Evolutionary conservation across 1,140 invertebrate species (phyloP), one percentile per base, ranked within the genome.

Genomic region (Campoletis sonorensis): DNA sequence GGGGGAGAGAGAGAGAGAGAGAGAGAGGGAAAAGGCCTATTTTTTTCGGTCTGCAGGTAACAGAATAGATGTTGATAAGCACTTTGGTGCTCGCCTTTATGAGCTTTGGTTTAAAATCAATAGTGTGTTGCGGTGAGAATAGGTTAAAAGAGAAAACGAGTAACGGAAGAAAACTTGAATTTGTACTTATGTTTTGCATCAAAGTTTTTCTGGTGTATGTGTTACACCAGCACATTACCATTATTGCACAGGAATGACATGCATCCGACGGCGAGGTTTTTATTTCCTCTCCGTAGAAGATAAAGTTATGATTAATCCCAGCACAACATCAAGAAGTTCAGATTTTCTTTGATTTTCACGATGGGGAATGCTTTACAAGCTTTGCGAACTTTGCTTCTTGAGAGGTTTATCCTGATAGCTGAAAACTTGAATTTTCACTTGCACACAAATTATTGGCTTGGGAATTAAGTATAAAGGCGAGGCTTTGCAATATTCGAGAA

Each of bases 401-500:
- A 16, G 54, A 58, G 54, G 64, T 37, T 76, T 40, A 37, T 37
- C 40, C 49, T 23, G 0, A 5, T 4, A 54, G 16, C 8, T 10
- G 45, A 77, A 54, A 64, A 64, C 64, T 64, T 61, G 30, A 77
- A 77, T 77, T 77, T 61, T 61, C 73, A 77, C 27, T 77, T 21
- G 30, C 26, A 77, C 40, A 61, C 51, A 37, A 77, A 77, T 77
- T 58, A 77, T 64, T 61, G 73, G 26, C 11, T 37, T 21, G 27
- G 54, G 51, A 61, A 77, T 64, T 26, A 23, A 11, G 45, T 33
- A 26, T 26, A 26, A 49, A 49, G 16, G 58, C 33, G 49, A 75
- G 11, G 26, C 61, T 64, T 4, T 26, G 61, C 27, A 64, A 64
- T 23, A 13, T 64, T 64, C n/a, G n/a, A 13, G 61, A 64, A 64